A percentile compares a stretch with the other conserved stretches of the same genome.
Conservation (phyloP, 1,140 invertebrate genomes). For the Apis dorsata region DNA sequence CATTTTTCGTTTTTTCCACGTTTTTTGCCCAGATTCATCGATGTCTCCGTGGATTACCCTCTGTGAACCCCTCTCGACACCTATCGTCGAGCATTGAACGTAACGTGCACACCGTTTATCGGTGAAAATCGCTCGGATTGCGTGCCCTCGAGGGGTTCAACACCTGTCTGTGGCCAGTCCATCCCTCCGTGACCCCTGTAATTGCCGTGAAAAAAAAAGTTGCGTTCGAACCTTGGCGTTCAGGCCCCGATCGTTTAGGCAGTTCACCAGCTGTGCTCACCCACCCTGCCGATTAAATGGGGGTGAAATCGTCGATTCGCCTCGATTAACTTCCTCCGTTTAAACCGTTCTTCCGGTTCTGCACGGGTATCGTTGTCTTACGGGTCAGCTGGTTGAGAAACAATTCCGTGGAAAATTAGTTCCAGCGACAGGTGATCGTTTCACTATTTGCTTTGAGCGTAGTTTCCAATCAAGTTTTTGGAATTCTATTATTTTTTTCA, state of each 20-base stretch:
- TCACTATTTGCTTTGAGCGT: neutral
- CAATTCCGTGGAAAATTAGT: slow-evolving; percentile 39
- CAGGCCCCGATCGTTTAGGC: slow-evolving; percentile 55
- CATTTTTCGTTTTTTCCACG: neutral
- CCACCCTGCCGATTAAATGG: slow-evolving; percentile 58
- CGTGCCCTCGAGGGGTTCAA: slow-evolving; percentile 49
- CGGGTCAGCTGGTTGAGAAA: slow-evolving; percentile 49
- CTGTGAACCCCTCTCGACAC: neutral
- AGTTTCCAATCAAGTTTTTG: too few species aligned
- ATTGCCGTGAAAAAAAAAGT: slow-evolving; percentile 63
- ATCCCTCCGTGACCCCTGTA: slow-evolving; percentile 67
- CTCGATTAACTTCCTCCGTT: slow-evolving; percentile 76
- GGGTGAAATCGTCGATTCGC: slow-evolving; percentile 61
- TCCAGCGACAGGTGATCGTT: slow-evolving; percentile 19
- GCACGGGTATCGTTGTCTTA: neutral
- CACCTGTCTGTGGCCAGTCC: slow-evolving; percentile 70
- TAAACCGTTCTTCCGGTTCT: slow-evolving; percentile 72
- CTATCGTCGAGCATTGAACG: neutral
- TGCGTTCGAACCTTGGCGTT: slow-evolving; percentile 18
- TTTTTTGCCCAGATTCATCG: neutral
- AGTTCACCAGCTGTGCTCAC: slow-evolving; percentile 66
- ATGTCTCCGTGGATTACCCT: neutral
- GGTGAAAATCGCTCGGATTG: slow-evolving; percentile 19
- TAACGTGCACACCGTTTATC: slow-evolving; percentile 33
- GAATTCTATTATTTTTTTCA: too few species aligned